Conservation (phyloP, 2,113 vertebrate genomes). For the Urocolius indicus region DNA sequence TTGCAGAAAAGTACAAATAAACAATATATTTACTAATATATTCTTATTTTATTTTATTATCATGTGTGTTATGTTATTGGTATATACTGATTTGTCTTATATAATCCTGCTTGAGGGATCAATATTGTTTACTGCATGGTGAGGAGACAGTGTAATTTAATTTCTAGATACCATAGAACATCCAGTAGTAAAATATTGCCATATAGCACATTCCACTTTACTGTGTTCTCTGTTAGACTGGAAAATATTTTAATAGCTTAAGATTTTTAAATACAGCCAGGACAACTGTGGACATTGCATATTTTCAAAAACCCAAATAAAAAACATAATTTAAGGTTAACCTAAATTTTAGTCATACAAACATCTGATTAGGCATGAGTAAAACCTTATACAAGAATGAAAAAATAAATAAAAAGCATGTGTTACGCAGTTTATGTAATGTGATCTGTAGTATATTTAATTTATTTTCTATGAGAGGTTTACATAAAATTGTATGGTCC, state of each 20-base stretch:
- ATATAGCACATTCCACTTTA: background rate
- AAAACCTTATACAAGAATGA: slow-evolving; percentile 51
- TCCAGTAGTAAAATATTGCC: background rate
- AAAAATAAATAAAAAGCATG: slow-evolving; percentile 62
- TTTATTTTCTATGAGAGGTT: background rate
- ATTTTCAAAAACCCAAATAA: slow-evolving; percentile 65
- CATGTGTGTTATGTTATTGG: background rate
- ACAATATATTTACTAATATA: background rate
- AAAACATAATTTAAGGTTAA: slow-evolving; percentile 62
- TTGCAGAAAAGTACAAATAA: background rate
- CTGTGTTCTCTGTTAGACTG: background rate
- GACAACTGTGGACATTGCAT: background rate
- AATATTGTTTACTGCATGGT: background rate
- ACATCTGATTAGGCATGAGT: slow-evolving; percentile 68
- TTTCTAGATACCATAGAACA: background rate
- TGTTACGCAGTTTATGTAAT: slow-evolving; percentile 49
- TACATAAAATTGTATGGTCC: background rate
- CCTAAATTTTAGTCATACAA: slow-evolving; percentile 55
- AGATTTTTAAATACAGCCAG: background rate
- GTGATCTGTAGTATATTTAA: background rate
- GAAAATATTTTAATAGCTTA: slow-evolving; percentile 22
- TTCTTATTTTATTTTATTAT: background rate
- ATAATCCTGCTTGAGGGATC: background rate
- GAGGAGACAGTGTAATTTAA: background rate
- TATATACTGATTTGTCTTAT: background rate